Conservation (phyloP, 2,888 invertebrate species). For the Tanypteryx hageni region DNA sequence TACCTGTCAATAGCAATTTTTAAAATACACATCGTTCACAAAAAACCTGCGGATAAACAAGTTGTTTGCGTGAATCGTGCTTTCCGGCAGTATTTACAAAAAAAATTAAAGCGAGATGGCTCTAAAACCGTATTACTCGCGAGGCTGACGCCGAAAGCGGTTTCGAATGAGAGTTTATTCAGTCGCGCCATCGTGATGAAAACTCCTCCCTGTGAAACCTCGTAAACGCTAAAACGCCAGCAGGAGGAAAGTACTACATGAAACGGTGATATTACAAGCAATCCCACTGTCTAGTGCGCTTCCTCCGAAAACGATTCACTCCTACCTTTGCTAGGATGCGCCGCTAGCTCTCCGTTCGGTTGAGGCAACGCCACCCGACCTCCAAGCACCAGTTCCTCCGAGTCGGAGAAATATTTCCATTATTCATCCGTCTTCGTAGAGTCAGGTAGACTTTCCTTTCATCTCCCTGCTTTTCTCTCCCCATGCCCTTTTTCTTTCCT, state of each 20-base stretch:
- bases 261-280: neutral
- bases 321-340: neutral
- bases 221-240: neutral
- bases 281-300: neutral
- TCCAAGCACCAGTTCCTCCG: constrained; percentile 16
- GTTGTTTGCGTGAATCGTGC: neutral
- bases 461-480: neutral
- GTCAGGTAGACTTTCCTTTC: constrained; percentile 30
- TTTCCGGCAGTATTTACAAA: neutral
- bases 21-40: neutral
- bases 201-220: neutral
- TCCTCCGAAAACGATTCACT: neutral
- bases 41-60: neutral
- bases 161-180: neutral
- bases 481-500: too few relatives aligned
- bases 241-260: neutral
- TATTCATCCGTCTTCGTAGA: neutral
- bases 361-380: neutral
- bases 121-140: neutral
- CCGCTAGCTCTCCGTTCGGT: neutral
- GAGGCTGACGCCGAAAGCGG: neutral
- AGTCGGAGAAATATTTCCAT: constrained; percentile 13
- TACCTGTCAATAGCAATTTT: neutral
- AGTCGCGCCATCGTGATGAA: neutral
- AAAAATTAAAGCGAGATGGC: neutral